Evolutionary conservation across 2,797 vertebrate species (phyloP), one percentile per base, ranked within the genome.

Genomic region (Paratrypauchen microcephalus): DNA sequence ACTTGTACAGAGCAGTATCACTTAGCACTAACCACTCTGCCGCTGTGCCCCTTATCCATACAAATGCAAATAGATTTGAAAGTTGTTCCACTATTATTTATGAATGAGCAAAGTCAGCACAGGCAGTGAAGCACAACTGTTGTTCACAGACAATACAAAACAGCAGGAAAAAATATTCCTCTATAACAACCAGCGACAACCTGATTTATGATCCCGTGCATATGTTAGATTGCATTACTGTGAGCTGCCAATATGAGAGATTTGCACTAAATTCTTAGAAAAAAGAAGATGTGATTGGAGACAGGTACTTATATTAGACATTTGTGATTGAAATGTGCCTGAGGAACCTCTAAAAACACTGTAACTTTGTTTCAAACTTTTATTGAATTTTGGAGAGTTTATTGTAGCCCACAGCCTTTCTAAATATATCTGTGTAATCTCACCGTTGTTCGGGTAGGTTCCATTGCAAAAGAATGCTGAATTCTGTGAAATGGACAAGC

Each of bases 131-230:
- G 47, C 26, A 71, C n/a, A 56, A 56, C 28, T 18, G 28, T 52
- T 54, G 23, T 60, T 23, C 41, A 63, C 58, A 64, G 21, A 55
- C 54, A 62, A 59, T 71, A 73, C 65, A 26, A 52, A 61, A 26
- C 0, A 65, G 18, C 7, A 65, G 26, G 16, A 50, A 19, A 9
- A 48, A 62, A 21, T n/a, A 36, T 18, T 39, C 41, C 41, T 45
- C 41, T 4, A 48, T 64, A n/a, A 67, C 8, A 57, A 21, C 36
- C 24, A 19, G 48, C 63, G 28, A 67, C 69, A 15, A 19, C 23
- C 52, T 21, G 50, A 54, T 66, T 50, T 52, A 65, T 64, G 24
- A 60, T 30, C 23, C 45, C 0, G 45, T 30, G 63, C 47, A 50
- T 65, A n/a, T 65, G 9, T 58, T 16, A 39, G 52, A 32, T 24